Base-by-base conservation (phyloP, 2,888 invertebrate species). In the Polymixis lichenea region DNA sequence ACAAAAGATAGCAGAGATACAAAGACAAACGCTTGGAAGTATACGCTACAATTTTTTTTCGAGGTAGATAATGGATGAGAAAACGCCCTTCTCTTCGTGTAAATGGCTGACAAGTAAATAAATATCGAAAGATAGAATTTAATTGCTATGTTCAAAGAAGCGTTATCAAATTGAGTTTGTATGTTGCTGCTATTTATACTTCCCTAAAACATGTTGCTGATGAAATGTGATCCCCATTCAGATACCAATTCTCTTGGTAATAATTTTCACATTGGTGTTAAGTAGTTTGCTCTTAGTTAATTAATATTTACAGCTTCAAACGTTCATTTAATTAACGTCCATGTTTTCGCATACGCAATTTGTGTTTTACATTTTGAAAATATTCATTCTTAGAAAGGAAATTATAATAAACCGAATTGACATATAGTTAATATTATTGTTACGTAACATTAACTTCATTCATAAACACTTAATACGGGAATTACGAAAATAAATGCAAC, bases 251-350 rank as follows among this genome's bases (percentile, higher is more conserved):
- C 77, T 75, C 77, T 53, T 43, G 49, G 46, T 60, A 76, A 73
- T 78, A 65, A 79, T 79, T 71, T 72, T 73, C 75, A 72, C 67
- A 84, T 80, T 78, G 67, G 73, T 86, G 77, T 82, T 78, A 75
- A 86, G 62, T 84, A 78, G 69, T 87, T 86, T 80, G 78, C 82
- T 84, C 82, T 86, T 70, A 64, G 64, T 83, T 86, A 86, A 86
- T 86, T 87, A 80, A 77, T 77, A 80, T 87, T 86, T 74, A 86
- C 78, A 82, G 55, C 82, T 72, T 73, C 77, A 62, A 77, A 82
- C 73, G 68, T 61, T 66, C 68, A 69, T 32, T 77, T 85, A 74
- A 83, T 83, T 85, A 72, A 72, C 71, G 72, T 32, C 69, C 78
- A 78, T 85, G 86, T 85, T 74, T 67, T 65, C 64, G 86, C 83